phyloP scores from a whole-genome alignment of 2,797 vertebrate species.

The Chrysocyon brachyurus region DNA sequence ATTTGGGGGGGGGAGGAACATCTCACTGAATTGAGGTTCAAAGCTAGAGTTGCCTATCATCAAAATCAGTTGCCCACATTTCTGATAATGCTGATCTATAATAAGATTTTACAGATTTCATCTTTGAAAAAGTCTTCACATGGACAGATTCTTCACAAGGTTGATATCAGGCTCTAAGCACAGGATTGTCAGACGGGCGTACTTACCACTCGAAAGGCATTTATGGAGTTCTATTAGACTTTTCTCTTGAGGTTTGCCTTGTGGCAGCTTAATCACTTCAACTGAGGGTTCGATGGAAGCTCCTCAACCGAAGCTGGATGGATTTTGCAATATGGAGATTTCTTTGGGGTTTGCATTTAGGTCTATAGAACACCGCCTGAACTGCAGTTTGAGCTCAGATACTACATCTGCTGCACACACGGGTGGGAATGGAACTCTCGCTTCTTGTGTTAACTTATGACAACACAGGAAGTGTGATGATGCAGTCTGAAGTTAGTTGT shows the following conservation, averaged over 20 bases:
- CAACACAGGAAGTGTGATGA: too few species aligned
- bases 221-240: neutral
- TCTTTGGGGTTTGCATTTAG: neutral
- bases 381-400: neutral
- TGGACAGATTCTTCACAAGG: neutral
- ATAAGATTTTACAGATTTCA: neutral
- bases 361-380: neutral
- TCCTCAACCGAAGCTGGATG: neutral
- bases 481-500: neutral
- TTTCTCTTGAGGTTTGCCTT: conserved; percentile 11
- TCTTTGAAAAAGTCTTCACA: neutral
- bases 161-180: neutral
- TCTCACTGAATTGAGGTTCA: neutral
- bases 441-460: neutral
- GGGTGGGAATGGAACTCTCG: neutral
- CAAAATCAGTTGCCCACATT: neutral
- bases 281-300: neutral
- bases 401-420: neutral
- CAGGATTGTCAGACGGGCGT: neutral
- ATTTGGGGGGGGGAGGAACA: neutral
- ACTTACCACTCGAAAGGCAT: neutral
- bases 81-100: neutral
- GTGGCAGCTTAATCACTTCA: conserved; percentile 1
- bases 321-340: neutral
- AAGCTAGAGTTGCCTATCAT: neutral